These are phyloP conservation scores for Ophion ellenae DNA, from an alignment of 2,888 invertebrate species.

Conservation along the genomic window DNA sequence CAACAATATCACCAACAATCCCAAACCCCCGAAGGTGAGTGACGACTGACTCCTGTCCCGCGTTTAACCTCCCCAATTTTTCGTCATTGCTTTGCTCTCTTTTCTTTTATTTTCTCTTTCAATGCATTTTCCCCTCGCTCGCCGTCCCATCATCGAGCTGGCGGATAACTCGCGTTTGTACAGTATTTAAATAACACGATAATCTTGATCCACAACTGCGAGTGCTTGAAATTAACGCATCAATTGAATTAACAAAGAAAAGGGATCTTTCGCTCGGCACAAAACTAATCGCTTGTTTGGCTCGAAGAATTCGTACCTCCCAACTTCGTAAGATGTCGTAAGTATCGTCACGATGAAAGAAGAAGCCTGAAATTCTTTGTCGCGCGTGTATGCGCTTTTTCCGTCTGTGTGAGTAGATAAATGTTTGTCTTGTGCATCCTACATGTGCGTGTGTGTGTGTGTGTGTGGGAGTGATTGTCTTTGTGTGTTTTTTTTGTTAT, in stretches of 20 bases:
- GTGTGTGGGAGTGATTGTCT: not conserved
- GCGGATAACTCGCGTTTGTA: not conserved
- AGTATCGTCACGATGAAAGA: slow-evolving; percentile 35
- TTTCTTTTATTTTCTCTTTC: not conserved
- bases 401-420: slow-evolving; percentile 10
- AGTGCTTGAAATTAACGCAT: slow-evolving; percentile 7
- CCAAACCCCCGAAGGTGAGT: slow-evolving; percentile 82
- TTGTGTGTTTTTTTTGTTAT: not conserved
- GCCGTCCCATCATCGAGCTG: slow-evolving; percentile 9
- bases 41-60: slow-evolving; percentile 53
- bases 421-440: slow-evolving; percentile 21
- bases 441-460: slow-evolving; percentile 19
- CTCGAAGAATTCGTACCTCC: slow-evolving; percentile 42
- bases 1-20: slow-evolving; percentile 77
- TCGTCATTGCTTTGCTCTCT: slow-evolving; percentile 15
- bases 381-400: slow-evolving; percentile 12
- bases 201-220: not conserved
- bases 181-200: not conserved
- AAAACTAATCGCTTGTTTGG: slow-evolving; percentile 33
- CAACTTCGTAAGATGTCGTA: slow-evolving; percentile 43
- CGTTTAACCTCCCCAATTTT: slow-evolving; percentile 38
- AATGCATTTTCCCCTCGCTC: slow-evolving; percentile 26
- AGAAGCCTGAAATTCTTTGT: not conserved
- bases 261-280: slow-evolving; percentile 6
- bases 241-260: slow-evolving; percentile 16